phyloP scores from a whole-genome alignment of 1,140 invertebrate genomes.

The Panulirus ornatus region DNA sequence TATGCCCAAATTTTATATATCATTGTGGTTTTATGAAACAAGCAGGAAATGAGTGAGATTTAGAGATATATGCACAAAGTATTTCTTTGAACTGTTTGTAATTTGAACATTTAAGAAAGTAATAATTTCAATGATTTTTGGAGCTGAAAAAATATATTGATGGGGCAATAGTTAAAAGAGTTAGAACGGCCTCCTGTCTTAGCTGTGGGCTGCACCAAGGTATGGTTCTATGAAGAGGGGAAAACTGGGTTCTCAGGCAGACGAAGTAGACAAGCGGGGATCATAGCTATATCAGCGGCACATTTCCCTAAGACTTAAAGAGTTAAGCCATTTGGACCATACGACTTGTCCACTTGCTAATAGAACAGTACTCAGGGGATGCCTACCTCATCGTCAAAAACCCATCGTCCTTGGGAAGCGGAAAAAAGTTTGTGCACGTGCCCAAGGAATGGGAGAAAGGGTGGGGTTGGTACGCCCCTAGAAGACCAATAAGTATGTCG shows the following conservation, averaged over 20 bases:
- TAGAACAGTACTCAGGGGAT: neutral
- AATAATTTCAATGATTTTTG: too few relatives aligned
- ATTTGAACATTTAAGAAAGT: too few relatives aligned
- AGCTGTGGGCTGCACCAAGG: neutral
- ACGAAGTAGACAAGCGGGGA: neutral
- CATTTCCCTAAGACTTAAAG: neutral
- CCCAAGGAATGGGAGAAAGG: neutral
- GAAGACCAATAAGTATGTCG: neutral
- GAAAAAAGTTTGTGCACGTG: neutral
- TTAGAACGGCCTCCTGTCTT: too few relatives aligned
- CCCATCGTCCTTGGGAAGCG: neutral
- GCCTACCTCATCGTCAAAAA: neutral
- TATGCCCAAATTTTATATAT: too few relatives aligned
- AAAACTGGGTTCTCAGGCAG: neutral
- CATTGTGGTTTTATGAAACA: too few relatives aligned
- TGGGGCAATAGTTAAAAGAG: too few relatives aligned
- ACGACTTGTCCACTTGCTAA: neutral
- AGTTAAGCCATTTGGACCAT: too few relatives aligned
- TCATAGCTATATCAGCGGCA: neutral
- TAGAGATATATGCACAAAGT: too few relatives aligned
- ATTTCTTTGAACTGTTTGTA: too few relatives aligned
- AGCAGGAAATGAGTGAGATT: too few relatives aligned
- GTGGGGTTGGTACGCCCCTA: neutral
- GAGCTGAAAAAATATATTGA: too few relatives aligned
- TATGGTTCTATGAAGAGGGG: neutral